These are phyloP conservation scores for Leptinotarsa haldemani DNA, from an alignment of 2,888 invertebrate genomes.

Conservation along the genomic window DNA sequence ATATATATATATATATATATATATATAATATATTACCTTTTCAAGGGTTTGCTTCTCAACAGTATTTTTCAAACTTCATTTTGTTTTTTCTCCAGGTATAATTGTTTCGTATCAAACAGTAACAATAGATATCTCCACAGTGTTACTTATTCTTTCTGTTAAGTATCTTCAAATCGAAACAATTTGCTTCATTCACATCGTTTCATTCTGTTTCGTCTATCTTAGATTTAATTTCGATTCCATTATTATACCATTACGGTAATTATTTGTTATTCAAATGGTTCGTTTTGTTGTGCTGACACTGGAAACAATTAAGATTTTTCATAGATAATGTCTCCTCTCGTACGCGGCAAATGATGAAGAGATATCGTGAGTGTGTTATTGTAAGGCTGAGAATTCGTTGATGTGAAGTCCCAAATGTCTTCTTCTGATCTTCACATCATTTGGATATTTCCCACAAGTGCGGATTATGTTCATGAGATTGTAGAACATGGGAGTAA, in stretches of 20 bases:
- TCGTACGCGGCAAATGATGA: conserved; percentile 1
- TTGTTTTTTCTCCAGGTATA: too few species aligned
- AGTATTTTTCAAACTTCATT: too few species aligned
- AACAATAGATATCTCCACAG: neutral
- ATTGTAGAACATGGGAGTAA: neutral
- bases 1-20: too few species aligned
- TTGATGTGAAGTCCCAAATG: neutral
- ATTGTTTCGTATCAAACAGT: too few species aligned
- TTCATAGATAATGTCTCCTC: conserved; percentile 5
- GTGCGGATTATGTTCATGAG: neutral
- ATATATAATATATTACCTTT: too few species aligned
- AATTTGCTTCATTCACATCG: conserved; percentile 1
- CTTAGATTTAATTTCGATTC: conserved; percentile 38
- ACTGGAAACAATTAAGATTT: conserved; percentile 10
- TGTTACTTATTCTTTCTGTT: neutral
- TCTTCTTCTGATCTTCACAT: conserved; percentile 6
- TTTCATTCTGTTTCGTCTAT: conserved; percentile 6
- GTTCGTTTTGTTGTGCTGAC: conserved; percentile 28
- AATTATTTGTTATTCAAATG: conserved; percentile 42
- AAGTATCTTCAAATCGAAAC: neutral
- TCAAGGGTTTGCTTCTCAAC: too few species aligned
- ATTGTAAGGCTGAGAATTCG: neutral
- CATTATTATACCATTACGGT: conserved; percentile 39
- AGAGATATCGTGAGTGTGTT: neutral
- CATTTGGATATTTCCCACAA: neutral